phyloP scores from a whole-genome alignment of 2,797 vertebrate genomes.

The Gallinago nigripennis region DNA sequence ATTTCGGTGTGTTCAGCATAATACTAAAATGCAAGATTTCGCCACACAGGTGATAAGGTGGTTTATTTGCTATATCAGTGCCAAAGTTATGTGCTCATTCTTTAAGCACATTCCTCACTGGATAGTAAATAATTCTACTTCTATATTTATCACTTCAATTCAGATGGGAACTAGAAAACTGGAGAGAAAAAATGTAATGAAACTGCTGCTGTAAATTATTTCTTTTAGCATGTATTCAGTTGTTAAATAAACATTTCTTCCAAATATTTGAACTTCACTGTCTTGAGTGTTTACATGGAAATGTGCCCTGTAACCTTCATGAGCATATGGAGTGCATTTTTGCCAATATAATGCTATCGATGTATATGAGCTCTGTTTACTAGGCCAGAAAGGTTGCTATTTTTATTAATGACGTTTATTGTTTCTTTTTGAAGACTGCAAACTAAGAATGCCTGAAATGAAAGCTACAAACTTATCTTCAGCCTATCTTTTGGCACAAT shows the following conservation, averaged over 20 bases:
- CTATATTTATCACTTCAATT: constrained; percentile 80
- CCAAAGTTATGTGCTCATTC: constrained; percentile 49
- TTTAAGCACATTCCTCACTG: constrained; percentile 81
- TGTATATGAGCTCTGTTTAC: background rate
- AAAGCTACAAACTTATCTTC: background rate
- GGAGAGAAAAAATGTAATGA: constrained; percentile 84
- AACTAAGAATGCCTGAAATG: background rate
- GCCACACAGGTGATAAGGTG: constrained; percentile 55
- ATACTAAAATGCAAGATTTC: constrained; percentile 69
- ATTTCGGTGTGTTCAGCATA: constrained; percentile 74
- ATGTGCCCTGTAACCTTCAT: constrained; percentile 30
- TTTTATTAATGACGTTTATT: background rate
- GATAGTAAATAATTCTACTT: constrained; percentile 88
- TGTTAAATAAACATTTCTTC: constrained; percentile 87
- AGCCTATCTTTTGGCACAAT: background rate
- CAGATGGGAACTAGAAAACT: constrained; percentile 81
- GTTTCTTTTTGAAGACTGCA: background rate
- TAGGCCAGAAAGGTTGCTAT: background rate
- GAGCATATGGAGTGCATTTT: constrained; percentile 28
- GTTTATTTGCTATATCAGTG: constrained; percentile 78
- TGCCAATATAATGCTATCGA: background rate
- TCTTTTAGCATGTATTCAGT: constrained; percentile 91
- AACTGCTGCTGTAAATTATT: constrained; percentile 95
- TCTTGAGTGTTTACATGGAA: constrained; percentile 69
- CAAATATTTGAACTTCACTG: constrained; percentile 79